phyloP scores from a whole-genome alignment of 2,797 vertebrate genomes.

The Percopsis omiscomaycus region DNA sequence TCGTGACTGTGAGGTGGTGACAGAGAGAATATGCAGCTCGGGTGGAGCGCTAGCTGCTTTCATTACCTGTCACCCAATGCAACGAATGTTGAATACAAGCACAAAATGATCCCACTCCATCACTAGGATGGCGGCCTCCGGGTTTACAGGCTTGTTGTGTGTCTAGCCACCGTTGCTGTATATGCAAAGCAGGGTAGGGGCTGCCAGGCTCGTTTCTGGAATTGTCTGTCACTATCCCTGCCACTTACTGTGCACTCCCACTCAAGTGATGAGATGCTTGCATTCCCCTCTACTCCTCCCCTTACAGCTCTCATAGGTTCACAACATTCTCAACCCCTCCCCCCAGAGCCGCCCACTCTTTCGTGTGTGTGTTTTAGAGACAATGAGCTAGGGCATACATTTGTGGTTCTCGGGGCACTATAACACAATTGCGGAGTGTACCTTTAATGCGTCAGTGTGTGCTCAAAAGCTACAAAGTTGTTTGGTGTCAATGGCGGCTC shows the following conservation, averaged over 20 bases:
- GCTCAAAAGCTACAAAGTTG: constrained; percentile 39
- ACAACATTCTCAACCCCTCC: constrained; percentile 16
- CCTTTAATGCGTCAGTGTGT: constrained; percentile 24
- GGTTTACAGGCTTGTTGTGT: constrained; percentile 50
- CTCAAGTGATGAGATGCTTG: constrained; percentile 11
- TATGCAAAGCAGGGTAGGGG: constrained; percentile 44
- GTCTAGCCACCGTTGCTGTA: constrained; percentile 27
- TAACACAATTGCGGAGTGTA: too few species aligned
- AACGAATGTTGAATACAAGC: constrained; percentile 38
- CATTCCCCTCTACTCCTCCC: constrained; percentile 17
- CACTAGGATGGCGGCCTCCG: constrained; percentile 30
- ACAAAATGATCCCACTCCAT: constrained; percentile 38
- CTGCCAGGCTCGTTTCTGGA: constrained; percentile 36
- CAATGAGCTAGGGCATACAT: constrained; percentile 51
- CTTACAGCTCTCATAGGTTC: constrained; percentile 12
- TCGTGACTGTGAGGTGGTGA: too few species aligned
- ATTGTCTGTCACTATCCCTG: constrained; percentile 42
- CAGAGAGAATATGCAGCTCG: constrained; percentile 25
- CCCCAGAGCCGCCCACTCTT: too few species aligned
- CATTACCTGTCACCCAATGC: constrained; percentile 30
- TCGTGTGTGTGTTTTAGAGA: too few species aligned
- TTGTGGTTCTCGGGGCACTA: too few species aligned
- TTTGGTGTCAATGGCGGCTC: constrained; percentile 47
- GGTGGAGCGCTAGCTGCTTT: constrained; percentile 30
- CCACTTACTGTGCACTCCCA: constrained; percentile 30